Conservation (phyloP, 2,113 vertebrate species). For the Mus pahari region DNA sequence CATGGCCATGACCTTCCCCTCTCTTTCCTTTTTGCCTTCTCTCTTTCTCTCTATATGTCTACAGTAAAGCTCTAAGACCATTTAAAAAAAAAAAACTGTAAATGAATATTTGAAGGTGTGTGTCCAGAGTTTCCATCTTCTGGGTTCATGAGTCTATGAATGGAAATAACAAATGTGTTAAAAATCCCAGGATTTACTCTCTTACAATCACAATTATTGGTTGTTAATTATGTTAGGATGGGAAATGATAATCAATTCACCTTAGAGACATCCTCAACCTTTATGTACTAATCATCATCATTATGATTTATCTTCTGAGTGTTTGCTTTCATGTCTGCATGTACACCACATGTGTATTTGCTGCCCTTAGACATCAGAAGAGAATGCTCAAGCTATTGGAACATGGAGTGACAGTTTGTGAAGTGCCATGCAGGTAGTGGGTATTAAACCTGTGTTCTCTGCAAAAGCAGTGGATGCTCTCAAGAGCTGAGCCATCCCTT, state of each 20-base stretch:
- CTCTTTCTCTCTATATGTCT: too few relatives aligned
- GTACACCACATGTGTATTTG: background rate
- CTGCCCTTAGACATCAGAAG: too few relatives aligned
- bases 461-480: background rate
- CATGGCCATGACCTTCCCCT: too few relatives aligned
- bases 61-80: too few relatives aligned
- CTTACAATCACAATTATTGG: background rate
- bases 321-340: background rate
- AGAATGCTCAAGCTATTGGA: background rate
- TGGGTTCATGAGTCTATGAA: background rate
- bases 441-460: background rate
- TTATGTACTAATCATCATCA: background rate
- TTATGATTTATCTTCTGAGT: background rate
- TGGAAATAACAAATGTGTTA: background rate
- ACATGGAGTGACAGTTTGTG: background rate
- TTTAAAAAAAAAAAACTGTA: background rate
- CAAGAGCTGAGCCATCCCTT: background rate
- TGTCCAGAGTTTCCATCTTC: background rate
- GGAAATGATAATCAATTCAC: background rate
- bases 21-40: too few relatives aligned
- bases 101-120: background rate
- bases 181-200: background rate
- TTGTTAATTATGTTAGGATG: constrained; percentile 17
- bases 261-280: background rate
- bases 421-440: too few relatives aligned